Percentiles rank a stretch among this genome's conserved stretches.
These are phyloP conservation scores for Abrostola triplasia DNA, from an alignment of 2,888 invertebrate genomes.

Conservation along the genomic window DNA sequence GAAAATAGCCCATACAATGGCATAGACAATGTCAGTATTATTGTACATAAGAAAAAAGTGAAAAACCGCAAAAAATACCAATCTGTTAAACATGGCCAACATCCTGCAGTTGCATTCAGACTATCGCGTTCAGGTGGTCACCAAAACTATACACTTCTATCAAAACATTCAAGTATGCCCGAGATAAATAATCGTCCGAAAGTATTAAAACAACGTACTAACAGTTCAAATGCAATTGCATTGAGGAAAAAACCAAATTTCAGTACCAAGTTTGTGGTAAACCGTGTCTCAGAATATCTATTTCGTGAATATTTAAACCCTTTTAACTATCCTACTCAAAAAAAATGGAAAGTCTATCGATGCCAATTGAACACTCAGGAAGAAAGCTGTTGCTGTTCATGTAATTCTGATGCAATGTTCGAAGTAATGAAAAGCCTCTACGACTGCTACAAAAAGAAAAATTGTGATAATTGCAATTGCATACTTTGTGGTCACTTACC, in stretches of 20 bases:
- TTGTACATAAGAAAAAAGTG: constrained; percentile 31
- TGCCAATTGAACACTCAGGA: constrained; percentile 64
- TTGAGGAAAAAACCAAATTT: neutral
- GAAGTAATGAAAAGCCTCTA: constrained; percentile 82
- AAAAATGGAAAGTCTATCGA: constrained; percentile 45
- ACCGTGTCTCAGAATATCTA: constrained; percentile 18
- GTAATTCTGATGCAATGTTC: constrained; percentile 80
- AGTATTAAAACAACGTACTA: constrained; percentile 11
- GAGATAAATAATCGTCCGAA: constrained; percentile 17
- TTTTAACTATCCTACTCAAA: constrained; percentile 28
- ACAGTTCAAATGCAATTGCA: constrained; percentile 17
- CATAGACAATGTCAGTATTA: constrained; percentile 19
- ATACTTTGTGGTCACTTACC: constrained; percentile 72
- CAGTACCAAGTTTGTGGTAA: constrained; percentile 28
- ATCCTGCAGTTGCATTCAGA: constrained; percentile 24
- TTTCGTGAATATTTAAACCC: constrained; percentile 13
- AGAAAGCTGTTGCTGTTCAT: constrained; percentile 62
- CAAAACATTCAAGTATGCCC: constrained; percentile 28
- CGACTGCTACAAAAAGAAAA: constrained; percentile 79
- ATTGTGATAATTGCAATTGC: constrained; percentile 76
- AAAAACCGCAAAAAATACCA: constrained; percentile 19
- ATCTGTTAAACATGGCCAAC: constrained; percentile 4
- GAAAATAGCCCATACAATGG: constrained; percentile 6
- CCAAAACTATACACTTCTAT: constrained; percentile 9
- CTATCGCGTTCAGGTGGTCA: constrained; percentile 13